Conservation (phyloP, 2,113 vertebrate genomes). For the Megaceryle torquata region DNA sequence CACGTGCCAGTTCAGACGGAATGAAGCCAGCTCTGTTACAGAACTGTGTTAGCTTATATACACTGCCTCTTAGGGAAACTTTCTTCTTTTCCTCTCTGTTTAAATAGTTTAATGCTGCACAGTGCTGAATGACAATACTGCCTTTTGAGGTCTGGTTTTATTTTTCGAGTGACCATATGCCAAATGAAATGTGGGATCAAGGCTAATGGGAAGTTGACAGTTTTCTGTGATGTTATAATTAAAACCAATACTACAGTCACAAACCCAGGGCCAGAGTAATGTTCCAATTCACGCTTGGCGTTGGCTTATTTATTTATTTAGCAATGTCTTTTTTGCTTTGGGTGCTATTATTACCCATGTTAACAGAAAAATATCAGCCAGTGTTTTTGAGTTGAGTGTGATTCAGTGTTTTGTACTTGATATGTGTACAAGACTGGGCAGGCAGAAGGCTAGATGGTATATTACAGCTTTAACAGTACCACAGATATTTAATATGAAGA, state of each 20-base stretch:
- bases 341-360: background rate
- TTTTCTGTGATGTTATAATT: background rate
- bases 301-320: background rate
- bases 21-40: background rate
- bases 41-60: background rate
- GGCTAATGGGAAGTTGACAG: background rate
- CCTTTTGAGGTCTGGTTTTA: background rate
- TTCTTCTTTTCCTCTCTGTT: background rate
- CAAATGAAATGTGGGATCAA: background rate
- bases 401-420: background rate
- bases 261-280: background rate
- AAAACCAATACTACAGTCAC: background rate
- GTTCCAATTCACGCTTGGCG: background rate
- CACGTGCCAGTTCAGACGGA: background rate
- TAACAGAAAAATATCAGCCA: background rate
- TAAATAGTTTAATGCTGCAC: background rate
- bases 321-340: background rate
- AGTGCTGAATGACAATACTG: background rate
- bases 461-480: background rate
- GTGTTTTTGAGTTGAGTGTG: background rate
- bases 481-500: background rate
- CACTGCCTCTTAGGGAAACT: background rate
- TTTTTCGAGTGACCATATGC: background rate
- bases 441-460: accelerated
- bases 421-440: background rate